Conservation (phyloP, 1,140 invertebrate species). For the Antheraea mylitta region DNA sequence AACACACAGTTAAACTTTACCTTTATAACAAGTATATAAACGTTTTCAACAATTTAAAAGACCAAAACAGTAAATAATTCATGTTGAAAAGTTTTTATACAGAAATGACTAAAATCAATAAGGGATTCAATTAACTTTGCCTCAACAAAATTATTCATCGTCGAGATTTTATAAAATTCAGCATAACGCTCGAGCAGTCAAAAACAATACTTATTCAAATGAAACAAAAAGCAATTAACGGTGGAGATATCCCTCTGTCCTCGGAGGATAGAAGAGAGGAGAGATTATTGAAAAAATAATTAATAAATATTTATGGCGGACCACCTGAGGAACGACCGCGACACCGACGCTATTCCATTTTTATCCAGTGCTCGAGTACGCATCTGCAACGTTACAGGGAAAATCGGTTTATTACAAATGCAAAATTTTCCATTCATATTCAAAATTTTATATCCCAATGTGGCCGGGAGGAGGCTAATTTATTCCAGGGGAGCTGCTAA, state of each 20-base stretch:
- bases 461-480: conserved; percentile 81
- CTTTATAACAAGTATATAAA: too few relatives aligned
- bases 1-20: not conserved
- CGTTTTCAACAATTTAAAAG: not conserved
- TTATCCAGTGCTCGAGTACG: conserved; percentile 66
- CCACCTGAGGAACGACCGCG: conserved; percentile 70
- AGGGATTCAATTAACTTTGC: conserved; percentile 57
- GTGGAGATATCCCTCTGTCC: conserved; percentile 72
- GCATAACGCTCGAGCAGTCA: conserved; percentile 68
- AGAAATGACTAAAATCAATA: conserved; percentile 33
- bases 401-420: conserved; percentile 86
- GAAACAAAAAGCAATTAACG: conserved; percentile 78
- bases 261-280: conserved; percentile 66
- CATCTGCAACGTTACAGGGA: conserved; percentile 66
- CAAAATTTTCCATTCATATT: conserved; percentile 93
- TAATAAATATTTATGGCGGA: conserved; percentile 78
- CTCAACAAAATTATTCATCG: conserved; percentile 68
- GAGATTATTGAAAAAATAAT: conserved; percentile 79
- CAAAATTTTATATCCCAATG: conserved; percentile 91
- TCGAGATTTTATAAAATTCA: conserved; percentile 64
- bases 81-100: conserved; percentile 5
- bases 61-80: conserved; percentile 1
- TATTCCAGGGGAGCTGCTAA: conserved; percentile 79
- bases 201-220: conserved; percentile 79
- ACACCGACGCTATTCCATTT: conserved; percentile 57